Evolutionary conservation across 2,113 vertebrate species (phyloP), one percentile per base, ranked within the genome.

Genomic region (Peromyscus leucopus): DNA sequence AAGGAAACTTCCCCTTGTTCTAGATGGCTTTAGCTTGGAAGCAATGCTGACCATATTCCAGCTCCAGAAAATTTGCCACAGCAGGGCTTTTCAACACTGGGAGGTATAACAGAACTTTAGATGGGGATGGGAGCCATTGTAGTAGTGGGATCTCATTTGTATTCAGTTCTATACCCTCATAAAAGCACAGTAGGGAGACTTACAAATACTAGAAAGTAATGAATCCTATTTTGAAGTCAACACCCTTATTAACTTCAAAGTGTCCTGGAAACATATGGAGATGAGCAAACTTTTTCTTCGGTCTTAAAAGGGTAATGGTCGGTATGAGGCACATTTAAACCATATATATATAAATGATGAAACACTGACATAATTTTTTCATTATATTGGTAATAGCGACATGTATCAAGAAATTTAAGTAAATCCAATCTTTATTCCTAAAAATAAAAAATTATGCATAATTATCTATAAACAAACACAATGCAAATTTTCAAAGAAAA

Each of bases 61-160:
- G 89, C 98, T 99, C 95, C 99, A 99, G 84, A 99, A 99, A 98
- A 98, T 99, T 98, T 99, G 99, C 94, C 98, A 98, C 89, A 99
- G 98, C 98, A 98, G 99, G 98, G 98, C 97, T 2, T 98, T 99
- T 98, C 99, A 99, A 98, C 99, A 99, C 1, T 99, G 99, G 98
- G 99, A 99, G 99, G 99, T 99, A 98, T 98, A 96, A 15, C 0
- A 74, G 90, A 92, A 89, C 39, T 48, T 51, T 48, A 89, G 17
- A 91, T n/a, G 24, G 59, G 42, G 61, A 26, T 33, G 21, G 36
- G 89, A 67, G 46, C 69, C 13, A 0, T 63, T 78, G n/a, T 0
- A 93, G 90, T 86, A 76, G 16, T 83, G 69, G 8, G 22, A 46
- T 83, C 46, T 82, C 21, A 93, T 2, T 74, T 75, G 9, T 67